Base-by-base conservation (phyloP, 1,140 invertebrate species). In the Leptonema lineaticorne region DNA sequence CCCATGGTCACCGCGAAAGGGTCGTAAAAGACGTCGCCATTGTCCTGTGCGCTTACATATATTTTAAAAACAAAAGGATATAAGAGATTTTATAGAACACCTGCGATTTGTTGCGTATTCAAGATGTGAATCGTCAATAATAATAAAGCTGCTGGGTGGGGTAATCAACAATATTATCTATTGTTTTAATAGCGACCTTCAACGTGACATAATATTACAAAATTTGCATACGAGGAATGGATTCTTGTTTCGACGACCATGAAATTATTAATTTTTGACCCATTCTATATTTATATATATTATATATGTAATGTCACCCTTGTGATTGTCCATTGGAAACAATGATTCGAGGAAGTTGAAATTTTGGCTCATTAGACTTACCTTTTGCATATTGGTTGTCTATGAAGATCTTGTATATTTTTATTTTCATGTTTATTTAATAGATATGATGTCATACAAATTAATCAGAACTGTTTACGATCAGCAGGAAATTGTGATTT, bases 121-220 rank as follows among this genome's bases (percentile, higher is more conserved):
- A 26, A 11, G 9, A 2, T 3, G 5, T 22, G 50, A 14, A 22
- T 53, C 37, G 4, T 20, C 50, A 24, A 26, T 53, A 24, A 53
- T 41, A 16, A 41, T 41, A 41, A 41, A 26, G 50, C 50, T 26
- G 27, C 50, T 53, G 50, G 50, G 50, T 53, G 50, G 50, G 22
- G 11, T 16, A 9, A 26, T 18, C 50, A 7, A 53, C 2, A 53
- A 22, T 53, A 53, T 53, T 53, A 26, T 53, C 50, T 53, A 53
- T 53, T 53, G 50, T 53, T 41, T 53, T 24, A 14, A 18, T 2
- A 26, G 20, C n/a, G 22, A 26, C 50, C 50, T 53, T 53, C 50
- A 53, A 53, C 50, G 50, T 53, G 50, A 53, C 50, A 53, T 53
- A 53, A 53, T 24, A 53, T 18, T 53, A 24, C 20, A 53, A 53